Base-by-base conservation (phyloP, 2,888 invertebrate genomes). In the Callimorpha dominula region DNA sequence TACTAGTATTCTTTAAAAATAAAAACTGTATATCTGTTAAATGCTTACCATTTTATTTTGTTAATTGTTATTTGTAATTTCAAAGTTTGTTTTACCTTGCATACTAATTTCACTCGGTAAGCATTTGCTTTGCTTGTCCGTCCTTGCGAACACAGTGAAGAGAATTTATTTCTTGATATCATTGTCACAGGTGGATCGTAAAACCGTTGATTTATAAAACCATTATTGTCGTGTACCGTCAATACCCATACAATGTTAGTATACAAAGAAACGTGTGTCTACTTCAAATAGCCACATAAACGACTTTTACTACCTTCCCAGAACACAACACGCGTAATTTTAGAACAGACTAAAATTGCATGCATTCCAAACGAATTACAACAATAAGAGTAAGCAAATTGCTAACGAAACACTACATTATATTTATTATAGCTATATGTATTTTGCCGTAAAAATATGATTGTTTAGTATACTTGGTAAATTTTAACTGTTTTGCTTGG, bases 281-380 rank as follows among this genome's bases (percentile, higher is more conserved):
- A 50, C 69, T n/a, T 50, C 14, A 42, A 69, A 69, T 63, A 40
- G 69, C 69, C n/a, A 63, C 50, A 60, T 49, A 49, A 68, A 68
- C 50, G 1, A 31, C 15, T 60, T 68, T 68, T 60, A 68, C 46
- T 60, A 49, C 31, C 68, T 17, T 20, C 5, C 15, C 57, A 46
- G 43, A 20, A 46, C 43, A 60, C 43, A 60, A 57, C 17, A 54
- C 17, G 52, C 66, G 43, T 67, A 67, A 40, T 52, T 52, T 52
- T 52, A 54, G 52, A 54, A n/a, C 31, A 52, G 31, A 11, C 52
- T 6, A 64, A 42, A 64, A 64, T 64, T 43, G n/a, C 46, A 11
- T n/a, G 52, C 66, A 67, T 67, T 67, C 66, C 66, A 54, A 31
- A 40, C 66, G 17, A 52, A 67, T n/a, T n/a, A 40, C 40, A 65